These are phyloP conservation scores for Suncus etruscus DNA, from an alignment of 2,113 vertebrate species.

Conservation along the genomic window DNA sequence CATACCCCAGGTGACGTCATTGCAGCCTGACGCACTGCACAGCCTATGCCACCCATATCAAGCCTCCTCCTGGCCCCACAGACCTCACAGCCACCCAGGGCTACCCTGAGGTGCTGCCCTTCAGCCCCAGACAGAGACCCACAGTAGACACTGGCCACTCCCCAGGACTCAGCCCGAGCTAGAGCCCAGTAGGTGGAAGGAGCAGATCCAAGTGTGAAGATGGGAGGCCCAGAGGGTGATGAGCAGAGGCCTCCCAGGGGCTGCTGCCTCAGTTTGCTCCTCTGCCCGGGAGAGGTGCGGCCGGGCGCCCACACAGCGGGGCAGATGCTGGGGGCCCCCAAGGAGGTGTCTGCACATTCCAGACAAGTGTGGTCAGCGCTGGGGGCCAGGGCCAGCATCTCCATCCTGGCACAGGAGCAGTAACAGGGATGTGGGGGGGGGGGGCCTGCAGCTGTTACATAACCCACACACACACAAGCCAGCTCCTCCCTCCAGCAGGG, in stretches of 20 bases:
- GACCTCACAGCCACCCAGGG: neutral
- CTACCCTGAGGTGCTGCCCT: neutral
- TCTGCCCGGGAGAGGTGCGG: neutral
- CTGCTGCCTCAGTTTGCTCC: conserved; percentile 33
- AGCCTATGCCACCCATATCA: neutral
- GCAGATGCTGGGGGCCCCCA: conserved; percentile 84
- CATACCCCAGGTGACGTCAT: conserved; percentile 57
- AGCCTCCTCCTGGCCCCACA: neutral
- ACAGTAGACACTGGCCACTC: neutral
- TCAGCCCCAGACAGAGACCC: neutral
- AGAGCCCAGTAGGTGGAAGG: neutral
- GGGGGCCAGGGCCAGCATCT: conserved; percentile 80
- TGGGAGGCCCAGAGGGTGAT: neutral
- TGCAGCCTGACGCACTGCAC: neutral
- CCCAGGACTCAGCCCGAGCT: neutral
- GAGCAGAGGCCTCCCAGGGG: no score
- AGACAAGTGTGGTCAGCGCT: conserved; percentile 95
- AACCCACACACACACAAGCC: conserved; percentile 71
- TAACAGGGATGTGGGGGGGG: conserved; percentile 88
- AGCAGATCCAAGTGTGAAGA: neutral
- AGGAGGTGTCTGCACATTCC: conserved; percentile 99
- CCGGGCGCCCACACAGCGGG: conserved; percentile 33
- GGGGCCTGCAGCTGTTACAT: conserved; percentile 86
- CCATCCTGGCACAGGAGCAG: conserved; percentile 85
- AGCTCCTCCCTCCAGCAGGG: conserved; percentile 59